Conservation (phyloP, 2,797 vertebrate species). For the Leptatherina wallacei region DNA sequence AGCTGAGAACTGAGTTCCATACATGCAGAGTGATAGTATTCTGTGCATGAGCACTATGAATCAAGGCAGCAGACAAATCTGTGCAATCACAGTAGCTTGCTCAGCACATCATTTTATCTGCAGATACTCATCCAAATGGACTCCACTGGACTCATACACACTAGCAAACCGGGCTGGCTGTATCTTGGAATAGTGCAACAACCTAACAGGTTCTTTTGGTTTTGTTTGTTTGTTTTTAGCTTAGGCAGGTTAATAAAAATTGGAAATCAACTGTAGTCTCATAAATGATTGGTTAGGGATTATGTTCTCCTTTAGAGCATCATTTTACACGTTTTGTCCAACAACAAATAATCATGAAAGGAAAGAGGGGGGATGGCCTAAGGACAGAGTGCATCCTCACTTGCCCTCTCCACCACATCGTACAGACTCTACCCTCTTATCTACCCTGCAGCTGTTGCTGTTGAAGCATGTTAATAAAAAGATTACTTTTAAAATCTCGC, state of each 20-base stretch:
- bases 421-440: background rate
- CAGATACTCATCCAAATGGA: too few relatives aligned
- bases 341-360: background rate
- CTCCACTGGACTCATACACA: too few relatives aligned
- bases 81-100: too few relatives aligned
- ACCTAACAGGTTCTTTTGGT: too few relatives aligned
- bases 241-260: too few relatives aligned
- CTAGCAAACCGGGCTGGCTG: too few relatives aligned
- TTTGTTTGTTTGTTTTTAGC: too few relatives aligned
- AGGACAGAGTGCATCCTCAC: conserved; percentile 1
- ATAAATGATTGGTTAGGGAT: background rate
- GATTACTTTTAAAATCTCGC: background rate
- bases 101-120: too few relatives aligned
- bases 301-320: background rate
- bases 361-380: background rate
- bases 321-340: background rate
- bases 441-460: background rate
- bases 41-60: too few relatives aligned
- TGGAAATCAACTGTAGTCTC: background rate
- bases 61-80: too few relatives aligned
- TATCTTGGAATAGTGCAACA: too few relatives aligned
- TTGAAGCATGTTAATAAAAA: background rate
- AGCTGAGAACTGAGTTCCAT: background rate
- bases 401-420: background rate
- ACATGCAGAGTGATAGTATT: background rate